Base-by-base conservation (phyloP, 2,113 vertebrate species). In the Antigone vipio region DNA sequence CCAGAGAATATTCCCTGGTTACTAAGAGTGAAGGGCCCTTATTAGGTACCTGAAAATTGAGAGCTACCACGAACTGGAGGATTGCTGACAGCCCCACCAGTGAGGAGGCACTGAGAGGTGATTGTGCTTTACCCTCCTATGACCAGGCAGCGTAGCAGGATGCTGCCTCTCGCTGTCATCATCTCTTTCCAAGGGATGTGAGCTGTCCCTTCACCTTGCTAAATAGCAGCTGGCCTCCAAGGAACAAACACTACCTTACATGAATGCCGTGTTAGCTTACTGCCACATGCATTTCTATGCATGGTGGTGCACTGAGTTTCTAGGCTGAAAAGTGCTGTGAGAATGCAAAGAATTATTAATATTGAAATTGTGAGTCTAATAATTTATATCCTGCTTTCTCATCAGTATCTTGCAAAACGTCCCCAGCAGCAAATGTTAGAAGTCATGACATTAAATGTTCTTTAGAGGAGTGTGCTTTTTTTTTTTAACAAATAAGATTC, bases 371-470 rank as follows among this genome's bases (percentile, higher is more conserved):
- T 26, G 22, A 89, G 53, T 75, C 66, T 85, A 73, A 91, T 79
- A 80, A 93, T 88, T 91, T 73, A 82, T 83, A 74, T 40, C 23
- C 56, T 34, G n/a, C 38, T 79, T 92, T 66, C 74, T 91, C 77
- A 63, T 93, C 50, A 59, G 68, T 50, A 62, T 55, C 84, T 72
- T 76, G 86, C 84, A 85, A 92, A 91, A 79, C 1, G 4, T 59
- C 58, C 40, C 34, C 74, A 67, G 84, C 50, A 95, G 86, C 55
- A 97, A 95, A 95, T 85, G 86, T 93, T 92, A 92, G 49, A 95
- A 92, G 89, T 82, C 95, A 85, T 81, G 77, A 82, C 73, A 93
- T 89, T 88, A 87, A 91, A 83, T 47, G 38, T 47, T 93, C 59
- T 82, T 92, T 82, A 91, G 62, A 89, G 71, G 23, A 89, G 12